These are phyloP conservation scores for Drosophila sp. DNA, from an alignment of 1,140 invertebrate genomes.

Conservation along the genomic window DNA sequence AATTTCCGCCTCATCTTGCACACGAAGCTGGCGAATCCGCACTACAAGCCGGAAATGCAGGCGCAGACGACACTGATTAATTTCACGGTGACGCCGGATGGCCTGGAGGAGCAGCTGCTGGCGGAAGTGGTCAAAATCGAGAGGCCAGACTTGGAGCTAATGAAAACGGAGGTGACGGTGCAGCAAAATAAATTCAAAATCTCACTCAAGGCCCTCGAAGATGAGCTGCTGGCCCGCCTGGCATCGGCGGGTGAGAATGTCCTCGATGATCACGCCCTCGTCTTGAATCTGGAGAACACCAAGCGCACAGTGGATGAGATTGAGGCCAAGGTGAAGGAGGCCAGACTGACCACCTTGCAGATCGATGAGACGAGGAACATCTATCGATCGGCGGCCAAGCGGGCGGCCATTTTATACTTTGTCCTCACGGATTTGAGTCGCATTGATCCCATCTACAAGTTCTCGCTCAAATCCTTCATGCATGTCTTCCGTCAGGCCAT, in stretches of 20 bases:
- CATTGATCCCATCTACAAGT: conserved; percentile 98
- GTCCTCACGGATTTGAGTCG: conserved; percentile 96
- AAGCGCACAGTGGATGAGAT: conserved; percentile 96
- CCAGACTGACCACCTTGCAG: conserved; percentile 91
- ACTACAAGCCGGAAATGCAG: conserved; percentile 98
- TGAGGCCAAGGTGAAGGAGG: conserved; percentile 93
- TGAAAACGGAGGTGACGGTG: conserved; percentile 91
- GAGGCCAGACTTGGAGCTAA: conserved; percentile 94
- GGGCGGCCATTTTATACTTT: conserved; percentile 96
- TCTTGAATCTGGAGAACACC: conserved; percentile 96
- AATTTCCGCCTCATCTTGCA: conserved; percentile 95
- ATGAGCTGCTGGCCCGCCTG: conserved; percentile 92
- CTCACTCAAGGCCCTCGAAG: conserved; percentile 94
- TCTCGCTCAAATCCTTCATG: conserved; percentile 97
- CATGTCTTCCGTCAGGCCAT: conserved; percentile 96
- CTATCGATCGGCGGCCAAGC: conserved; percentile 93
- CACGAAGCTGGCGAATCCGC: conserved; percentile 97
- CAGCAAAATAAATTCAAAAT: conserved; percentile 98
- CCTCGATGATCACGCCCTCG: conserved; percentile 93
- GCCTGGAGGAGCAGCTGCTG: conserved; percentile 96
- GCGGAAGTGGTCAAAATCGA: conserved; percentile 97
- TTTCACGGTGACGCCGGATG: conserved; percentile 96
- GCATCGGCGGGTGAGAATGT: conserved; percentile 96
- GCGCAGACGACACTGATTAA: conserved; percentile 98
- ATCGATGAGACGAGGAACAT: conserved; percentile 96